Evolutionary conservation across 1,140 invertebrate species (phyloP).

Genomic region (Apis florea): DNA sequence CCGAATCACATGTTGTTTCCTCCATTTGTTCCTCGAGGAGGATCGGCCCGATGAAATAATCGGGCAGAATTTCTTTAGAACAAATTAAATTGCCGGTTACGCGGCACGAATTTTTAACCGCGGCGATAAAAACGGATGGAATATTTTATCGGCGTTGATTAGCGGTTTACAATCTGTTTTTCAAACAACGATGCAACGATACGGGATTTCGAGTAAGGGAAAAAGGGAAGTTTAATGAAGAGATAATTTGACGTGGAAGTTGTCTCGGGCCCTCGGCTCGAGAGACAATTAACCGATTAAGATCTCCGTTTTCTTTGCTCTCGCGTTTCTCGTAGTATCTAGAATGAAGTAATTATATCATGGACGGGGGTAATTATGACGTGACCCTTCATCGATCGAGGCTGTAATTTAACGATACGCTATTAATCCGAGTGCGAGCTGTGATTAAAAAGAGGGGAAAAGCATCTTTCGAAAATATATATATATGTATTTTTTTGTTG

Average conservation of each 20-base stretch:
- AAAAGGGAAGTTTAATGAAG: background rate
- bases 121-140: background rate
- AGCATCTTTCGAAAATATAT: no score
- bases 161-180: background rate
- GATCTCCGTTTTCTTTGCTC: background rate
- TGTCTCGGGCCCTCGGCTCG: background rate
- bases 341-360: slow-evolving; percentile 42
- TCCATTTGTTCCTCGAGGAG: background rate
- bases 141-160: background rate
- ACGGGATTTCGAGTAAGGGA: background rate
- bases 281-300: slow-evolving; percentile 22
- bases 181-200: background rate
- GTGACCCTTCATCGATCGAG: background rate
- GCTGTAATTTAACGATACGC: slow-evolving; percentile 14
- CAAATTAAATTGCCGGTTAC: background rate
- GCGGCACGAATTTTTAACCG: background rate
- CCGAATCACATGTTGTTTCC: background rate
- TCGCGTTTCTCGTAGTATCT: background rate
- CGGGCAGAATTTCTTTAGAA: no score
- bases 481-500: no score
- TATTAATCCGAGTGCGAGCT: background rate
- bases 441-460: background rate
- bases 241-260: background rate
- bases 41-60: slow-evolving; percentile 5
- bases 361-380: slow-evolving; percentile 19